Conservation (phyloP, 2,888 invertebrate genomes). For the Helleia helle region DNA sequence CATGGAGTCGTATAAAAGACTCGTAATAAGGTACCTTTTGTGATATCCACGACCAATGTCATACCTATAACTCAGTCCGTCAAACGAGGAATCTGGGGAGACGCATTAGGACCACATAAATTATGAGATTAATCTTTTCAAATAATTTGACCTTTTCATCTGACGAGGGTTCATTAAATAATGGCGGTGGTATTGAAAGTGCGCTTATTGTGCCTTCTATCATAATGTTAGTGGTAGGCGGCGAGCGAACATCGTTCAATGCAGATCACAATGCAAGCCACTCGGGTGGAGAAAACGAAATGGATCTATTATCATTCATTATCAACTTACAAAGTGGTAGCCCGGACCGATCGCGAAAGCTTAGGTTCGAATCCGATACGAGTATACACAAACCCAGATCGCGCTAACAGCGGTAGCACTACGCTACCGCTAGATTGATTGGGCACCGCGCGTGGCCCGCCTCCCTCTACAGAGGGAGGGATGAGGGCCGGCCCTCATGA, state of each 20-base stretch:
- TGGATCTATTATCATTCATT: slow-evolving; percentile 3
- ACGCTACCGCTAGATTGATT: too few species aligned
- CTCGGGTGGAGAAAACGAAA: background rate
- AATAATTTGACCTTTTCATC: slow-evolving; percentile 73
- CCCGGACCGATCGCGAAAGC: too few species aligned
- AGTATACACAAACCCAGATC: too few species aligned
- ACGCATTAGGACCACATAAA: slow-evolving; percentile 62
- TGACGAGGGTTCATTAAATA: slow-evolving; percentile 74
- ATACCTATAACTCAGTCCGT: slow-evolving; percentile 40
- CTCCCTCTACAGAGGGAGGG: too few species aligned
- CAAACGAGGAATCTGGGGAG: slow-evolving; percentile 56
- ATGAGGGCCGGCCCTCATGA: too few species aligned
- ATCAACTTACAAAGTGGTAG: too few species aligned
- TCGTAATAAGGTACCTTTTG: slow-evolving; percentile 35
- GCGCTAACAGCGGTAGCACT: too few species aligned
- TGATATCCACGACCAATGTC: slow-evolving; percentile 50
- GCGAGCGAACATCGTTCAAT: slow-evolving; percentile 34
- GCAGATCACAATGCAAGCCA: slow-evolving; percentile 21
- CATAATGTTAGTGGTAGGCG: slow-evolving; percentile 60
- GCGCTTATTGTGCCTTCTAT: slow-evolving; percentile 70
- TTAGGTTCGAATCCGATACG: too few species aligned
- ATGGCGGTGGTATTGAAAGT: slow-evolving; percentile 63
- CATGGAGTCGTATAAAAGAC: slow-evolving; percentile 29
- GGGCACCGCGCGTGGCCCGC: too few species aligned
- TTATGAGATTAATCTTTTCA: slow-evolving; percentile 72